A percentile compares a stretch with the other conserved stretches of the same genome.
These are phyloP conservation scores for Tragelaphus strepsiceros DNA, from an alignment of 2,113 vertebrate genomes.

Conservation along the genomic window DNA sequence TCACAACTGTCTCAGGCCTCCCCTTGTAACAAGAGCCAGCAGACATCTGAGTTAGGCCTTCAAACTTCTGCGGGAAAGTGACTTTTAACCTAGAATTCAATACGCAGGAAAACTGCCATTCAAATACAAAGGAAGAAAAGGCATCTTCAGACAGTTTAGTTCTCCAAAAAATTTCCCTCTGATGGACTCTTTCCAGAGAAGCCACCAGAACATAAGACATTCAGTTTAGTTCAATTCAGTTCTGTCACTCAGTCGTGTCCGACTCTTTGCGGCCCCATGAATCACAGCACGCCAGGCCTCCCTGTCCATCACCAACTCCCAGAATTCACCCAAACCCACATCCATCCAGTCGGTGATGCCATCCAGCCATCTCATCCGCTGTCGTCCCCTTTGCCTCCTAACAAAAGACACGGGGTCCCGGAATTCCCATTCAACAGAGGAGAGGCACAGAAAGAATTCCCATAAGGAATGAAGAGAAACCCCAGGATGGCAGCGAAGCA, in stretches of 20 bases:
- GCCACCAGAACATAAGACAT: neutral
- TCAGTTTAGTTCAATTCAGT: too few species aligned
- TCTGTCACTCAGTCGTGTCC: too few species aligned
- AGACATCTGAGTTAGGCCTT: neutral
- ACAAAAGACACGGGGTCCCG: neutral
- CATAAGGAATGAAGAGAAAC: neutral
- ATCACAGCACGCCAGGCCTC: too few species aligned
- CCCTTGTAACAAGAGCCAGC: neutral
- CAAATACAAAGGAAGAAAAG: neutral
- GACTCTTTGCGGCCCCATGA: too few species aligned
- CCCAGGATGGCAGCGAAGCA: neutral
- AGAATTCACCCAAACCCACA: too few species aligned
- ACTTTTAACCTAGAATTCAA: neutral
- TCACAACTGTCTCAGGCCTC: accelerated
- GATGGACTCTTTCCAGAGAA: neutral
- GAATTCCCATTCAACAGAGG: neutral
- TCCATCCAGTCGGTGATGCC: too few species aligned
- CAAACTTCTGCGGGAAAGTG: neutral
- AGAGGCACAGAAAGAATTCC: neutral
- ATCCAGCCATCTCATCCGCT: too few species aligned
- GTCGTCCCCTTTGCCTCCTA: too few species aligned
- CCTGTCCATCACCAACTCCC: too few species aligned
- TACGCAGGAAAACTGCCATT: neutral
- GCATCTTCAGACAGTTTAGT: neutral
- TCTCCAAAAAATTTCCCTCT: neutral